phyloP scores from a whole-genome alignment of 2,113 vertebrate species.

The Mobula birostris region DNA sequence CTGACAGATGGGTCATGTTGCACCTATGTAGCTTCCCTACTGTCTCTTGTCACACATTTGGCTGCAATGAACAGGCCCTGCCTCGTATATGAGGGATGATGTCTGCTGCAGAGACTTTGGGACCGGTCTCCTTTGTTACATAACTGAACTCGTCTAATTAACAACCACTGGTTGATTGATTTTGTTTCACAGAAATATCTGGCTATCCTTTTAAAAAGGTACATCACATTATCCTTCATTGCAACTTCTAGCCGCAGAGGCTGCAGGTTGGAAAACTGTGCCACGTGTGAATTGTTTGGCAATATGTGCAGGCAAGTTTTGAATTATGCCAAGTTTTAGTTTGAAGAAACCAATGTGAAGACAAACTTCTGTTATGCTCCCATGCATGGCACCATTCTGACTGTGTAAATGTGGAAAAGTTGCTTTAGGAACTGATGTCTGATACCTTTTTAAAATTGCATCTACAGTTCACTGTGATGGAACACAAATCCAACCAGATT shows the following conservation, averaged over 20 bases:
- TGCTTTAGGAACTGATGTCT: neutral
- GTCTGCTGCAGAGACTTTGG: conserved; percentile 40
- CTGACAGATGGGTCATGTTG: conserved; percentile 45
- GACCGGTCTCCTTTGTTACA: conserved; percentile 39
- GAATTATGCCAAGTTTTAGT: neutral
- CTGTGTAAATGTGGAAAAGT: neutral
- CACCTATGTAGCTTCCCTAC: conserved; percentile 41
- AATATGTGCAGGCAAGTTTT: neutral
- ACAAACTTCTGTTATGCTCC: neutral
- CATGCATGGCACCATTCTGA: neutral
- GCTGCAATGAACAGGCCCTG: conserved; percentile 31
- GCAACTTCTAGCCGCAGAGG: neutral
- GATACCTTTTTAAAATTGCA: neutral
- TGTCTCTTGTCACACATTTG: conserved; percentile 38
- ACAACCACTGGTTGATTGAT: conserved; percentile 44
- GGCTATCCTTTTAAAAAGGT: conserved; percentile 34
- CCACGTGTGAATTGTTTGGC: neutral
- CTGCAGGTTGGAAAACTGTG: neutral
- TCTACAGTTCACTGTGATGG: neutral
- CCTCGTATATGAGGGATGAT: conserved; percentile 43
- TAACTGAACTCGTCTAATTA: conserved; percentile 46
- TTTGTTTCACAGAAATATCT: conserved; percentile 45
- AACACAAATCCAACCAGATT: neutral
- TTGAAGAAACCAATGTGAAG: neutral
- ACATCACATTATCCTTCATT: neutral